A percentile compares a stretch with the other conserved stretches of the same genome.
Evolutionary conservation across 1,140 invertebrate species (phyloP).

Genomic region (Charaxes varanes): DNA sequence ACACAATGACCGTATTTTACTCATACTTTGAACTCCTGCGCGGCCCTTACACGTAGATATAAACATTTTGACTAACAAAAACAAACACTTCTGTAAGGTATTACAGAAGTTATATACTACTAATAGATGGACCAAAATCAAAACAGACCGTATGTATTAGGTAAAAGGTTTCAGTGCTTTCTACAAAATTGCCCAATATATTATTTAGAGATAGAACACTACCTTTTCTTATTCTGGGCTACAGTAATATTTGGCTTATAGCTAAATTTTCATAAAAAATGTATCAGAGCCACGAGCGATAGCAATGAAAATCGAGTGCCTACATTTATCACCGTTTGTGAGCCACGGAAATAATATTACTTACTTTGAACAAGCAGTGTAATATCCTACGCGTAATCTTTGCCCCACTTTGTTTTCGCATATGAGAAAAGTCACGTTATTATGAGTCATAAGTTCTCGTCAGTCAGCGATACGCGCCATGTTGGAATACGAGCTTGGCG

Average conservation of each 20-base stretch:
- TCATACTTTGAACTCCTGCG: too few species aligned
- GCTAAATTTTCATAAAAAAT: conserved; percentile 22
- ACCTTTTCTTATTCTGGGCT: conserved; percentile 12
- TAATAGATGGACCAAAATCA: background rate
- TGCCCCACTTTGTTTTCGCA: conserved; percentile 20
- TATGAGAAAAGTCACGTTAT: conserved; percentile 19
- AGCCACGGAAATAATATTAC: conserved; percentile 22
- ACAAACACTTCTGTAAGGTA: too few species aligned
- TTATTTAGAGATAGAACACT: conserved; percentile 10
- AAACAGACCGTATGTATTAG: conserved; percentile 3
- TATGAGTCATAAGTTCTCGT: conserved; percentile 15
- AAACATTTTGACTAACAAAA: too few species aligned
- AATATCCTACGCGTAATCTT: conserved; percentile 20
- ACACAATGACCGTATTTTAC: too few species aligned
- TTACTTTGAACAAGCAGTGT: conserved; percentile 22
- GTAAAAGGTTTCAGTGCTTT: conserved; percentile 11
- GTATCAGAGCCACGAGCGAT: conserved; percentile 16
- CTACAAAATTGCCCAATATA: conserved; percentile 17
- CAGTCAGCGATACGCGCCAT: conserved; percentile 4
- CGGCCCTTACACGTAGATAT: too few species aligned
- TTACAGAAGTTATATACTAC: background rate
- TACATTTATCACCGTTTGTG: conserved; percentile 26
- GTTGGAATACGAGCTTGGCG: conserved; percentile 1
- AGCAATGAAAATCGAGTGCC: conserved; percentile 30
- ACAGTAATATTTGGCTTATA: conserved; percentile 13